Conservation (phyloP, 2,888 invertebrate species). For the Acronicta alni region DNA sequence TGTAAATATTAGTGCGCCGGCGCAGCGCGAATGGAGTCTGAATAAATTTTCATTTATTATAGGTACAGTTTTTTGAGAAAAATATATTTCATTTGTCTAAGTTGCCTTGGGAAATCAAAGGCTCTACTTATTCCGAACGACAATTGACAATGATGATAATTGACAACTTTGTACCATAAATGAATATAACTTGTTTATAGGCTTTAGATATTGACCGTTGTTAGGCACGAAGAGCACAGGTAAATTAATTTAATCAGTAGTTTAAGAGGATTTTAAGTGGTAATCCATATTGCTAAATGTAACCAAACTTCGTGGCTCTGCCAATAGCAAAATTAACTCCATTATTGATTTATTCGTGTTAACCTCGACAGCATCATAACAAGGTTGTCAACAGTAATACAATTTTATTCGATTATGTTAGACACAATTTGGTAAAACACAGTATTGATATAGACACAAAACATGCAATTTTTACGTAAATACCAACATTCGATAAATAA, state of each 20-base stretch:
- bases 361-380: slow-evolving; percentile 14
- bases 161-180: slow-evolving; percentile 46
- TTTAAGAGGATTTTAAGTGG: too few species aligned
- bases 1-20: background rate
- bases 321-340: too few species aligned
- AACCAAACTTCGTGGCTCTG: too few species aligned
- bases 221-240: too few species aligned
- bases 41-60: background rate
- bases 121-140: background rate
- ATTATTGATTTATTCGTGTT: too few species aligned
- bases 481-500: slow-evolving; percentile 58
- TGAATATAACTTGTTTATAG: too few species aligned
- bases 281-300: too few species aligned
- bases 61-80: too few species aligned
- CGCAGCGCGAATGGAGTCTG: background rate
- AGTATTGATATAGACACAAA: slow-evolving; percentile 67
- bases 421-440: slow-evolving; percentile 29
- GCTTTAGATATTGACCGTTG: too few species aligned
- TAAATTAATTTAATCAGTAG: too few species aligned
- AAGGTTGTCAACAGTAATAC: slow-evolving; percentile 50
- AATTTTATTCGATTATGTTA: slow-evolving; percentile 20
- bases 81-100: too few species aligned
- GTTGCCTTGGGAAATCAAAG: background rate
- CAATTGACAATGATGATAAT: slow-evolving; percentile 26
- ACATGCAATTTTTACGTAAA: slow-evolving; percentile 75